phyloP scores from a whole-genome alignment of 2,888 invertebrate species.

The Parnassius apollo region DNA sequence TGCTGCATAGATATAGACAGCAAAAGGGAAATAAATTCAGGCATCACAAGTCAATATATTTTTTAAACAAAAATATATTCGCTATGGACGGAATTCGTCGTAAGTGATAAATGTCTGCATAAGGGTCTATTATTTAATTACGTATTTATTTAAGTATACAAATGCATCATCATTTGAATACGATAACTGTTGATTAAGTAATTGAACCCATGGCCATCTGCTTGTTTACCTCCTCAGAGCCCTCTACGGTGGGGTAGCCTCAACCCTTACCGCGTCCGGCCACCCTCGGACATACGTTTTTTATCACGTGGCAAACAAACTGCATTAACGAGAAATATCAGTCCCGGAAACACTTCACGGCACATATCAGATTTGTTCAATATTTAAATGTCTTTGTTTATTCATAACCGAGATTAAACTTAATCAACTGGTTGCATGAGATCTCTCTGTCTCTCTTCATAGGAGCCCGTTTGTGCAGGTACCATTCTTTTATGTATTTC shows the following conservation, averaged over 20 bases:
- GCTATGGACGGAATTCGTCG: too few relatives aligned
- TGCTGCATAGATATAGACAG: too few relatives aligned
- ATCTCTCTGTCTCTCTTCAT: too few relatives aligned
- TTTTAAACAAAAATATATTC: too few relatives aligned
- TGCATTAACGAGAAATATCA: constrained; percentile 76
- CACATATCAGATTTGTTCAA: constrained; percentile 66
- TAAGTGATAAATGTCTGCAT: too few relatives aligned
- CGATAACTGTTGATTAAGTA: constrained; percentile 74
- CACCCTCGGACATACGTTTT: constrained; percentile 70
- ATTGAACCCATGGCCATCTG: constrained; percentile 73
- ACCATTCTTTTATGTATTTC: too few relatives aligned
- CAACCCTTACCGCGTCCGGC: constrained; percentile 60
- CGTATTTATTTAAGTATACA: constrained; percentile 36
- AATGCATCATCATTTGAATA: constrained; percentile 62
- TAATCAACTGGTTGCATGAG: too few relatives aligned
- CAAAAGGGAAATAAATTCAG: too few relatives aligned
- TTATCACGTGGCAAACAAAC: constrained; percentile 69
- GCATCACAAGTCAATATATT: too few relatives aligned
- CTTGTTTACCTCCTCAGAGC: constrained; percentile 60
- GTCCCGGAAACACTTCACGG: constrained; percentile 73
- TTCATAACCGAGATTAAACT: constrained; percentile 4
- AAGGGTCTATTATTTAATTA: constrained; percentile 42
- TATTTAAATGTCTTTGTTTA: constrained; percentile 54
- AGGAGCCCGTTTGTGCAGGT: too few relatives aligned
- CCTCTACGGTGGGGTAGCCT: constrained; percentile 32